phyloP scores from a whole-genome alignment of 2,888 invertebrate species.

The Zygogramma bicolorata region DNA sequence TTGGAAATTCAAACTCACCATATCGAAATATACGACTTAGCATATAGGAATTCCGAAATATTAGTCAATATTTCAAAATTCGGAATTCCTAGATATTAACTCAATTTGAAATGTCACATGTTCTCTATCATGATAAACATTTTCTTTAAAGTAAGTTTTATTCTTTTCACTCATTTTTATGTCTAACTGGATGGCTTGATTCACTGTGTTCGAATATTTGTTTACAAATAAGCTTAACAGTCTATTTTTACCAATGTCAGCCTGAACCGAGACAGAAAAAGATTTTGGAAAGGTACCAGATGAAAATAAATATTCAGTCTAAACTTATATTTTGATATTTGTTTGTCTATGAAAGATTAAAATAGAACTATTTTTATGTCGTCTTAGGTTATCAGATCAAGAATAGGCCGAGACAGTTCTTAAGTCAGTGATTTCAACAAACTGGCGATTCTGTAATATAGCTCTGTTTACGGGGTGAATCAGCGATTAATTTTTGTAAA shows the following conservation, averaged over 20 bases:
- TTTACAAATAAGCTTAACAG: not conserved
- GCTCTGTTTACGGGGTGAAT: no score
- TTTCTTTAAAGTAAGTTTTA: no score
- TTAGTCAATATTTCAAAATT: no score
- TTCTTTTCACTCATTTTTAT: no score
- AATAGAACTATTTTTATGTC: not conserved
- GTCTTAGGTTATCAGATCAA: not conserved
- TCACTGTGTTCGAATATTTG: not conserved
- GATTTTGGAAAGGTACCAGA: not conserved
- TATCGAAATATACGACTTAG: no score
- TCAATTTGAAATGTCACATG: no score
- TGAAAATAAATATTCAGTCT: not conserved
- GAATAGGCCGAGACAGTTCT: not conserved
- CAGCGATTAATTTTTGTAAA: no score
- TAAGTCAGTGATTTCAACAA: not conserved
- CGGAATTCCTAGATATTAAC: no score
- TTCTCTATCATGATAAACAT: no score
- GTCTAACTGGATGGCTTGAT: no score
- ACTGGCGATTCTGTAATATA: not conserved
- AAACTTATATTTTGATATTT: not conserved
- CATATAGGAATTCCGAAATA: no score
- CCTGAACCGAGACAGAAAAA: not conserved
- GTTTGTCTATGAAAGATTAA: not conserved
- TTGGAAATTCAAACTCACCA: no score
- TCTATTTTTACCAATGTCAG: not conserved